A percentile compares a stretch with the other conserved stretches of the same genome.
Evolutionary conservation across 2,888 invertebrate genomes (phyloP).

Genomic region (Athetis lepigone): DNA sequence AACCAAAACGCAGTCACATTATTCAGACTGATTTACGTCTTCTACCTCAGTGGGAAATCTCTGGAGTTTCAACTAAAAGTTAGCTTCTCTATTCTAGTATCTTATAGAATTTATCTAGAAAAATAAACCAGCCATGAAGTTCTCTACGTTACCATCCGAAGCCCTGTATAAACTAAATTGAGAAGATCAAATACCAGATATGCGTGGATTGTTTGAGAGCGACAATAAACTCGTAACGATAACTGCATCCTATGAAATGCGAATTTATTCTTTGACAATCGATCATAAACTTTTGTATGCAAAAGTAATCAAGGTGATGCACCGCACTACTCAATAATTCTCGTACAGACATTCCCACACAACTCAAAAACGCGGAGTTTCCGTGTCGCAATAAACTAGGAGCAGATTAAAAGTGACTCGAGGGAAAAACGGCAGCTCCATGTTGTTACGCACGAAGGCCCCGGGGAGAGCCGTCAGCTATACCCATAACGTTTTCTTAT

Average conservation of each 20-base stretch:
- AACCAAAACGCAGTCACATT: slow-evolving; percentile 68
- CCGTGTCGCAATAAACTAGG: slow-evolving; percentile 72
- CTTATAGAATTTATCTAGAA: slow-evolving; percentile 27
- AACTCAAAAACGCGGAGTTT: slow-evolving; percentile 32
- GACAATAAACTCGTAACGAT: too few relatives aligned
- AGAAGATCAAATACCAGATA: not conserved
- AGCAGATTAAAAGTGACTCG: slow-evolving; percentile 80
- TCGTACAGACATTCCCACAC: slow-evolving; percentile 6
- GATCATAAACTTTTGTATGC: slow-evolving; percentile 7
- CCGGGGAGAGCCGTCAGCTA: slow-evolving; percentile 78
- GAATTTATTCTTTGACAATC: too few relatives aligned
- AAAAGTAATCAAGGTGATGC: slow-evolving; percentile 37
- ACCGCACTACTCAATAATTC: slow-evolving; percentile 34
- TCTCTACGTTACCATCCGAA: too few relatives aligned
- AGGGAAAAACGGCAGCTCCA: slow-evolving; percentile 69
- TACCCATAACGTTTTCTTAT: slow-evolving; percentile 83
- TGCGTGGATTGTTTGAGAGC: too few relatives aligned
- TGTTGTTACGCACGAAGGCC: slow-evolving; percentile 77
- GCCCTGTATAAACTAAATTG: not conserved
- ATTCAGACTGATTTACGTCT: slow-evolving; percentile 73
- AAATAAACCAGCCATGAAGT: slow-evolving; percentile 1
- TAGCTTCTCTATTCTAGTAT: slow-evolving; percentile 22
- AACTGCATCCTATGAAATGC: too few relatives aligned
- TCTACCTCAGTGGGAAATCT: slow-evolving; percentile 59
- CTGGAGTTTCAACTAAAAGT: slow-evolving; percentile 24